These are phyloP conservation scores for Aricia agestis DNA, from an alignment of 1,140 invertebrate species.

Conservation along the genomic window DNA sequence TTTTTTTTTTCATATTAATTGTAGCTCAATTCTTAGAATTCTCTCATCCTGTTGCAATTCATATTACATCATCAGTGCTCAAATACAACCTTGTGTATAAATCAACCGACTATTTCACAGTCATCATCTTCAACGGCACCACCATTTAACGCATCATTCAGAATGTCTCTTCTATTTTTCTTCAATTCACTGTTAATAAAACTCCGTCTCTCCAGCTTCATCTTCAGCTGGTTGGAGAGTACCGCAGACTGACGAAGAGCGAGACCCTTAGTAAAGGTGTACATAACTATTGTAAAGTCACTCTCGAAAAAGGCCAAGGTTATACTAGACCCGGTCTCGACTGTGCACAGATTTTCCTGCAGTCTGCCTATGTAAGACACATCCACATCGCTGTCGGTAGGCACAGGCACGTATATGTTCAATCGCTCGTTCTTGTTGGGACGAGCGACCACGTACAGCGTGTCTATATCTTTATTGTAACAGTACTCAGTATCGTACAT, in stretches of 20 bases:
- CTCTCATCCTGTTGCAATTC: too few species aligned
- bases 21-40: too few species aligned
- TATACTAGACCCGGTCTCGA: constrained; percentile 56
- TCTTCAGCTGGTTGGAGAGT: constrained; percentile 32
- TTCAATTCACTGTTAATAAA: constrained; percentile 62
- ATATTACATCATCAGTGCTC: too few species aligned
- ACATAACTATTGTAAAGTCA: constrained; percentile 61
- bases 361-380: constrained; percentile 50
- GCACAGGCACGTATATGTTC: constrained; percentile 63
- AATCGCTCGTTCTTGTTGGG: constrained; percentile 54
- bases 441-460: constrained; percentile 55
- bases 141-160: constrained; percentile 59
- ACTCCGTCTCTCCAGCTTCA: constrained; percentile 44
- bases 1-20: too few species aligned
- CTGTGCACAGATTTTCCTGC: constrained; percentile 64
- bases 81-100: background rate
- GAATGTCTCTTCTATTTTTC: constrained; percentile 49
- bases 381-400: constrained; percentile 44
- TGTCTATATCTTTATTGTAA: constrained; percentile 63
- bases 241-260: constrained; percentile 39
- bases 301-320: constrained; percentile 61
- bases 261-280: constrained; percentile 62
- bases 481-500: constrained; percentile 72
- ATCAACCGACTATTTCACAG: constrained; percentile 48
- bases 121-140: constrained; percentile 61